phyloP scores from a whole-genome alignment of 2,113 vertebrate species.

The Callochromis pleurospilus region DNA sequence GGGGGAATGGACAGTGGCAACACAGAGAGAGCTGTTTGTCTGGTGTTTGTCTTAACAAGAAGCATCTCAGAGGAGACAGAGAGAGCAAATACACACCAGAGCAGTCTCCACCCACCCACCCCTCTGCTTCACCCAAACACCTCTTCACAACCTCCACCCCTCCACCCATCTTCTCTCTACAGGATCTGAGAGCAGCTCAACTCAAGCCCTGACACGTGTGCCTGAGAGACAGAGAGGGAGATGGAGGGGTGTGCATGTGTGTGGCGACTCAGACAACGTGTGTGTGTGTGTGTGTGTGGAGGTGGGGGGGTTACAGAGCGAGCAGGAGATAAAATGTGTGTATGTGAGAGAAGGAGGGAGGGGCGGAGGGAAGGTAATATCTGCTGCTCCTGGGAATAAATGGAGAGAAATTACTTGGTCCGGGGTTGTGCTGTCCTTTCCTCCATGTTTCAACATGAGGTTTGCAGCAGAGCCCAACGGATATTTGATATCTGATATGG shows the following conservation, averaged over 20 bases:
- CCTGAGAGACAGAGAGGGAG: conserved; percentile 19
- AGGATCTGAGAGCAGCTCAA: conserved; percentile 66
- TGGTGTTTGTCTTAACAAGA: conserved; percentile 57
- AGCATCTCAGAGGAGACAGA: conserved; percentile 34
- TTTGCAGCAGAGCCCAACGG: not conserved
- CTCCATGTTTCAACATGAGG: not conserved
- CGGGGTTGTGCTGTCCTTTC: not conserved
- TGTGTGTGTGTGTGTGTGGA: not conserved
- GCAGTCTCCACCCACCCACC: conserved; percentile 9
- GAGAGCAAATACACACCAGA: conserved; percentile 30
- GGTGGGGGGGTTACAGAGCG: not conserved
- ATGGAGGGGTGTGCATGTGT: conserved; percentile 17
- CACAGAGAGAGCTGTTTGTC: conserved; percentile 44
- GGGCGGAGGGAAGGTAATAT: conserved; percentile 47
- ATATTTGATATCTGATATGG: not conserved
- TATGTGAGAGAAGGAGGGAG: not conserved
- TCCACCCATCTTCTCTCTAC: conserved; percentile 36
- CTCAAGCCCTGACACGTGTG: conserved; percentile 71
- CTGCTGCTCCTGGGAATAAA: conserved; percentile 52
- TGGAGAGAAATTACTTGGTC: conserved; percentile 37
- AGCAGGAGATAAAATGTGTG: conserved; percentile 15
- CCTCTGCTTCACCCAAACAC: not conserved
- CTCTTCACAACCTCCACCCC: not conserved
- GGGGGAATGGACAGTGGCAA: not conserved
- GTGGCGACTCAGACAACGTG: not conserved